Evolutionary conservation across 2,797 vertebrate species (phyloP), one percentile per base, ranked within the genome.

Genomic region (Calcarius lapponicus): DNA sequence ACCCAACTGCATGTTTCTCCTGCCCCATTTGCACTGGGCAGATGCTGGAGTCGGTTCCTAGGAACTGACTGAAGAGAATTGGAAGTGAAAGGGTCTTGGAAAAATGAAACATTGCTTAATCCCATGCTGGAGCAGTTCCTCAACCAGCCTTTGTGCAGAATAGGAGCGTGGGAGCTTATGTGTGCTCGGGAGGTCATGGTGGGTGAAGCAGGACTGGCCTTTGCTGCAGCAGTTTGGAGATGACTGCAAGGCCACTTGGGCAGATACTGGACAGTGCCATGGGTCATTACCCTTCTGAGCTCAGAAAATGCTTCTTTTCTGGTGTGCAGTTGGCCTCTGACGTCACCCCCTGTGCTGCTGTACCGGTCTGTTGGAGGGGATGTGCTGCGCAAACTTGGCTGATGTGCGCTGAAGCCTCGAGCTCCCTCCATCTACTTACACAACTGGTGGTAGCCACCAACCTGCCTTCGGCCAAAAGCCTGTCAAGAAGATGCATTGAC

Each of bases 331-430:
- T 88, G 56, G 15, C 60, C 45, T 93, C 47, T 80, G 65, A 11
- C 53, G 50, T 31, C 48, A 24, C 18, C 42, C 14, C 28, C 74
- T 71, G 43, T 0, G 0, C 48, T 2, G 1, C 26, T 67, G 60
- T 62, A 34, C 48, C 62, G 93, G 73, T 17, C 43, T 60, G 40
- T 22, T 76, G 67, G 8, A 60, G 56, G 18, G 24, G 7, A 40
- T 40, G 48, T 11, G n/a, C 40, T 60, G 34, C 53, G 38, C 25
- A 26, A 45, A 10, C n/a, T 36, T 79, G 40, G 62, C 36, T 0
- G 0, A 22, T 43, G 34, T 17, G 29, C 1, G 1, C 29, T 25
- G 15, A 50, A 36, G 15, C 17, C 31, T 16, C 0, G 8, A 67
- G 21, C 25, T 85, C 26, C 8, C 51, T 83, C 48, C 38, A 16